phyloP scores from a whole-genome alignment of 2,113 vertebrate species.

The Semnornis frantzii region DNA sequence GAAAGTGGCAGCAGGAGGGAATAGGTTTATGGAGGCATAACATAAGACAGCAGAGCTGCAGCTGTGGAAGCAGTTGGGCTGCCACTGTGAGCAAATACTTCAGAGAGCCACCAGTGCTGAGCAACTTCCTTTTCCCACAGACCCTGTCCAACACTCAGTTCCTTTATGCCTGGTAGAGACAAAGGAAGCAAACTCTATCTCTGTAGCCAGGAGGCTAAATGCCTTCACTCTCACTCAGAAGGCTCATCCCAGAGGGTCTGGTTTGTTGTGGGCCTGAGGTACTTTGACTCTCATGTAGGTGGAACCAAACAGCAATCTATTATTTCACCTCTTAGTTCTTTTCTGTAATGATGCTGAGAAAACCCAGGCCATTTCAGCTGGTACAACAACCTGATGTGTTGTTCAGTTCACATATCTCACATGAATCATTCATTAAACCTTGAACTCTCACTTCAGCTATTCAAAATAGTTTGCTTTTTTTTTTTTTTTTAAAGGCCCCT shows the following conservation, averaged over 20 bases:
- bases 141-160: neutral
- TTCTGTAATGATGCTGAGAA: constrained; percentile 39
- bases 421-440: constrained; percentile 70
- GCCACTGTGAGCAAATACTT: neutral
- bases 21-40: neutral
- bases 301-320: neutral
- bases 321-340: constrained; percentile 12
- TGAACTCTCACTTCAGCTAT: constrained; percentile 61
- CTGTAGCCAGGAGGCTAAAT: neutral
- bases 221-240: neutral
- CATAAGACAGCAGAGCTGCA: fast-evolving
- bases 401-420: constrained; percentile 23
- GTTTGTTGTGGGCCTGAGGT: neutral
- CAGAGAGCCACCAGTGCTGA: neutral
- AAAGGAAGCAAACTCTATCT: neutral
- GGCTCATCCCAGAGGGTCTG: neutral
- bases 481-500: constrained; percentile 27
- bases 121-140: neutral
- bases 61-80: neutral
- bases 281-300: fast-evolving
- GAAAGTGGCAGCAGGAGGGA: neutral
- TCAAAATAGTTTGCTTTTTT: constrained; percentile 46
- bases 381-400: constrained; percentile 34
- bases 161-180: fast-evolving
- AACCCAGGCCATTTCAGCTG: constrained; percentile 50